Evolutionary conservation across 2,888 invertebrate species (phyloP), one percentile per base, ranked within the genome.

Genomic region (Drosophila flavopinicola): DNA sequence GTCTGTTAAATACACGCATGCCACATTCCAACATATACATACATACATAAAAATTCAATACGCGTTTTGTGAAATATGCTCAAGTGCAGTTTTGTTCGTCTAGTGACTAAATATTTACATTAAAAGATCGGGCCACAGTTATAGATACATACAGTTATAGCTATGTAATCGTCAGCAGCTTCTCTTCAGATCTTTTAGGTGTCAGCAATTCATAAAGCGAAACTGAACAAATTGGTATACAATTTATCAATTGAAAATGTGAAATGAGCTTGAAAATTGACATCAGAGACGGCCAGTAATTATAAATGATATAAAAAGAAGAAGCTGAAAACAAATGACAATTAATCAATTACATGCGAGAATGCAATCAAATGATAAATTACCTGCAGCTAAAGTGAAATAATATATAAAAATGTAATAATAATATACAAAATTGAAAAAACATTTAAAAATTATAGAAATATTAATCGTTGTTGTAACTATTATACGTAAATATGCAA

Each of bases 231-330:
- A 78, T 66, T 72, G 53, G 68, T 64, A 38, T 63, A 71, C 64
- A 80, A 74, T 80, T 75, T 66, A 80, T 71, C 82, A 74, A 79
- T 80, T 80, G 70, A 71, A 53, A 54, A 25, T 39, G 44, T 53
- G 45, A 32, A 67, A 48, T 68, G 39, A 41, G 48, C 42, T 42
- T 47, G 32, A 32, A 39, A 75, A 56, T 33, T 65, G 71, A 35
- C 75, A 75, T 49, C 58, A 63, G 51, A 53, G 39, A 54, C 41
- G 20, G 54, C 38, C 58, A 45, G 10, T 48, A 56, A 61, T 47
- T 39, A 39, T 20, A 32, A 49, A 37, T 33, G 13, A 23, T 17
- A 41, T 35, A 11, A 63, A 41, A 54, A 25, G 24, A 39, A 48
- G 51, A 35, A 33, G 7, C 39, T 45, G n/a, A 61, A 63, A 45